Evolutionary conservation across 2,888 invertebrate species (phyloP).

Genomic region (Athetis lepigone): DNA sequence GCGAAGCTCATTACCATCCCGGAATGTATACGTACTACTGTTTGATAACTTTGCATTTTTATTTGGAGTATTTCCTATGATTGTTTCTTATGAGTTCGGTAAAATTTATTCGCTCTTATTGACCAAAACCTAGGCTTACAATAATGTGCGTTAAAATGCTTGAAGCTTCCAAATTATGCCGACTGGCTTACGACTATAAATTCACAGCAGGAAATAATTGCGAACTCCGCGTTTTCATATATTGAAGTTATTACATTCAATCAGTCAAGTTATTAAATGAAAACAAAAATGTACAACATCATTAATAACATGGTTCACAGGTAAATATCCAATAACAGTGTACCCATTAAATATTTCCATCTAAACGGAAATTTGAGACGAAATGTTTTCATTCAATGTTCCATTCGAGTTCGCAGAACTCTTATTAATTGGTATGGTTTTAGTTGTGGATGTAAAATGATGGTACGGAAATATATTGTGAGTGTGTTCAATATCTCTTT

Average conservation of each 20-base stretch:
- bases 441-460: neutral
- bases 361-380: constrained; percentile 22
- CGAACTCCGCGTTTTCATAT: neutral
- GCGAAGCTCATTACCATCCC: constrained; percentile 57
- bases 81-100: neutral
- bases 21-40: constrained; percentile 41
- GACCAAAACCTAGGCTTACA: neutral
- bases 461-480: neutral
- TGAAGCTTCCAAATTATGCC: neutral
- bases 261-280: neutral
- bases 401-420: constrained; percentile 21
- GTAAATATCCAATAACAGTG: neutral
- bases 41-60: constrained; percentile 30
- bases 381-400: constrained; percentile 15
- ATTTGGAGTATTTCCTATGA: neutral
- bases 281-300: neutral
- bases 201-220: too few species aligned
- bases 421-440: constrained; percentile 15
- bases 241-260: neutral
- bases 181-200: neutral
- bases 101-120: neutral
- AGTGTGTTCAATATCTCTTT: neutral
- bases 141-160: neutral
- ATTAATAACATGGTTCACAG: neutral
- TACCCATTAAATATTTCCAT: constrained; percentile 5